Conservation (phyloP, 2,888 invertebrate species). For the Drosophila lutescens region DNA sequence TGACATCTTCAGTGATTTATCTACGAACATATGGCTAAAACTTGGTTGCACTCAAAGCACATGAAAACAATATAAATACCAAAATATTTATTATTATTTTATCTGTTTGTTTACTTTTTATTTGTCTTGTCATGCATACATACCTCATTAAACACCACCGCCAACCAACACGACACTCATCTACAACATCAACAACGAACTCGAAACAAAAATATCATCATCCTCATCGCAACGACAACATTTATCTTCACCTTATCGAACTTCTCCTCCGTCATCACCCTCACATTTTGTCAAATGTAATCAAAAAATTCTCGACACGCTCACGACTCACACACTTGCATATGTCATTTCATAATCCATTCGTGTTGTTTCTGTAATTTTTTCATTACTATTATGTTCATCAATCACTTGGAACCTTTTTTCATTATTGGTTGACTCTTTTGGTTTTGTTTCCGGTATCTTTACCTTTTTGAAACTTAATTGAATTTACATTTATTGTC, state of each 20-base stretch:
- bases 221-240: constrained; percentile 39
- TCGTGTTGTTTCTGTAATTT: constrained; percentile 52
- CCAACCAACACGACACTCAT: constrained; percentile 33
- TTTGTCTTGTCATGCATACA: constrained; percentile 36
- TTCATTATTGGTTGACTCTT: constrained; percentile 46
- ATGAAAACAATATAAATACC: constrained; percentile 22
- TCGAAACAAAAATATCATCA: constrained; percentile 21
- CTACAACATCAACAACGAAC: constrained; percentile 28
- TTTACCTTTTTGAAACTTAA: constrained; percentile 65
- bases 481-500: constrained; percentile 67
- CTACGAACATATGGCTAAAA: constrained; percentile 19
- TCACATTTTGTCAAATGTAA: constrained; percentile 36
- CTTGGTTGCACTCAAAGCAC: constrained; percentile 35
- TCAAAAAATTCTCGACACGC: constrained; percentile 67
- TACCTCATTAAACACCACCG: constrained; percentile 37
- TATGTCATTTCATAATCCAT: constrained; percentile 59
- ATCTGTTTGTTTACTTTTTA: constrained; percentile 30
- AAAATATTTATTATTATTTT: constrained; percentile 29
- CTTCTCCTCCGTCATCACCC: constrained; percentile 40
- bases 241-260: constrained; percentile 17
- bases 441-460: constrained; percentile 67
- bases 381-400: constrained; percentile 56
- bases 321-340: constrained; percentile 38
- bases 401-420: constrained; percentile 66
- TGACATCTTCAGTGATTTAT: constrained; percentile 55